Percentiles rank a stretch among this genome's conserved stretches.
Conservation (phyloP, 2,888 invertebrate genomes). For the Dynastes tityus region DNA sequence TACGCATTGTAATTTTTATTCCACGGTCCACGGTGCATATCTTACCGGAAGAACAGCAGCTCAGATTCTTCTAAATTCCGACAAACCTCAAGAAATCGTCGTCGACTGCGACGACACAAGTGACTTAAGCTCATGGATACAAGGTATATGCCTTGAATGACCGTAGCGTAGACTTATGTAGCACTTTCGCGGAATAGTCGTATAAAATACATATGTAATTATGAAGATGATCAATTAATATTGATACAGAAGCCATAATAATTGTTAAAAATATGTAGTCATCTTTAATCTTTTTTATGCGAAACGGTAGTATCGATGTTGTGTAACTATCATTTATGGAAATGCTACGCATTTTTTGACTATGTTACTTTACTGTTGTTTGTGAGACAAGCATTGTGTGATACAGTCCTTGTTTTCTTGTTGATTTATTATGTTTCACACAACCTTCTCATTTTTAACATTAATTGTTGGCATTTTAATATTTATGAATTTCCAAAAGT, state of each 20-base stretch:
- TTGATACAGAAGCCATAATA: slow-evolving; percentile 34
- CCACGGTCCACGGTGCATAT: slow-evolving; percentile 95
- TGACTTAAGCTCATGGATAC: slow-evolving; percentile 90
- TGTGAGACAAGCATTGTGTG: slow-evolving; percentile 20
- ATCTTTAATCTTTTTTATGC: slow-evolving; percentile 29
- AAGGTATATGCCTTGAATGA: slow-evolving; percentile 84
- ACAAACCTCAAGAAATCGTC: slow-evolving; percentile 77
- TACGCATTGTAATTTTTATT: slow-evolving; percentile 94
- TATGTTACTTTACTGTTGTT: slow-evolving; percentile 24
- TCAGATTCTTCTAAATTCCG: slow-evolving; percentile 78
- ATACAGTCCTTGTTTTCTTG: slow-evolving; percentile 35
- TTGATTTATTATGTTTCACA: slow-evolving; percentile 7
- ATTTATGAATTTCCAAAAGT: too few relatives aligned
- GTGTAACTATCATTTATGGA: neutral
- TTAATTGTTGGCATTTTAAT: neutral
- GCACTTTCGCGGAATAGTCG: slow-evolving; percentile 26
- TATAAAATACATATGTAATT: slow-evolving; percentile 36
- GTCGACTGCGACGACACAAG: slow-evolving; percentile 84
- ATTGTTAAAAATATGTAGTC: slow-evolving; percentile 27
- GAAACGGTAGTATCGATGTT: slow-evolving; percentile 2
- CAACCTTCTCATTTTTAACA: neutral
- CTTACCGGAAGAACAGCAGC: slow-evolving; percentile 89
- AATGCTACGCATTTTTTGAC: slow-evolving; percentile 6
- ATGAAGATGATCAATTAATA: slow-evolving; percentile 35
- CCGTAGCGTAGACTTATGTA: slow-evolving; percentile 62